These are phyloP conservation scores for Catocala fraxini DNA, from an alignment of 2,888 invertebrate genomes.

Conservation along the genomic window DNA sequence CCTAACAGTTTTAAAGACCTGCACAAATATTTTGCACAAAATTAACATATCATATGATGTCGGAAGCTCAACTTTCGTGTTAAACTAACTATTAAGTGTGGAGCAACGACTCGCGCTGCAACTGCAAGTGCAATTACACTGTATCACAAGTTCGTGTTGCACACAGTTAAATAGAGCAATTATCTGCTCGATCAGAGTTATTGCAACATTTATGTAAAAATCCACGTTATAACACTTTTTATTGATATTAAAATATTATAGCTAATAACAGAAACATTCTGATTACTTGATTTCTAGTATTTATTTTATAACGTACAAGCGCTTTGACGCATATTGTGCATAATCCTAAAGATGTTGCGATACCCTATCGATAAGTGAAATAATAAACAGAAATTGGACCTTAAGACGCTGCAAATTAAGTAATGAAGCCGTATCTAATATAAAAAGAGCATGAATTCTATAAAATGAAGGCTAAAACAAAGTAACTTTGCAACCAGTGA, in stretches of 20 bases:
- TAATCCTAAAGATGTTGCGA: too few relatives aligned
- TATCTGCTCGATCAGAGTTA: constrained; percentile 35
- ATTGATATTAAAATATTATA: background rate
- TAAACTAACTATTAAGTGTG: constrained; percentile 36
- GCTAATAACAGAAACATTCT: too few relatives aligned
- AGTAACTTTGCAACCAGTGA: background rate
- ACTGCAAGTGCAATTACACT: constrained; percentile 23
- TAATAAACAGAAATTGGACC: too few relatives aligned
- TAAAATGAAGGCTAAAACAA: too few relatives aligned
- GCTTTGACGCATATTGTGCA: too few relatives aligned
- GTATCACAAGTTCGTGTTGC: constrained; percentile 45
- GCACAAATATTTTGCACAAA: constrained; percentile 6
- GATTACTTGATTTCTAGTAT: too few relatives aligned
- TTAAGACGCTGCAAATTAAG: too few relatives aligned
- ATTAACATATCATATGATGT: constrained; percentile 10
- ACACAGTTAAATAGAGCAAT: constrained; percentile 45
- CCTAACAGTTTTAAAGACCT: background rate
- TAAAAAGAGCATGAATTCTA: too few relatives aligned
- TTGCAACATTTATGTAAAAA: constrained; percentile 32
- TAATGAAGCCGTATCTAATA: too few relatives aligned
- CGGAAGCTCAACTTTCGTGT: constrained; percentile 38
- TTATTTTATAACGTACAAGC: too few relatives aligned
- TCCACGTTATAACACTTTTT: constrained; percentile 15
- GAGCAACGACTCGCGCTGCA: constrained; percentile 30
- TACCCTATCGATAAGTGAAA: too few relatives aligned